Evolutionary conservation across 2,113 vertebrate genomes (phyloP), one percentile per base, ranked within the genome.

Genomic region (Turdus rufiventris): DNA sequence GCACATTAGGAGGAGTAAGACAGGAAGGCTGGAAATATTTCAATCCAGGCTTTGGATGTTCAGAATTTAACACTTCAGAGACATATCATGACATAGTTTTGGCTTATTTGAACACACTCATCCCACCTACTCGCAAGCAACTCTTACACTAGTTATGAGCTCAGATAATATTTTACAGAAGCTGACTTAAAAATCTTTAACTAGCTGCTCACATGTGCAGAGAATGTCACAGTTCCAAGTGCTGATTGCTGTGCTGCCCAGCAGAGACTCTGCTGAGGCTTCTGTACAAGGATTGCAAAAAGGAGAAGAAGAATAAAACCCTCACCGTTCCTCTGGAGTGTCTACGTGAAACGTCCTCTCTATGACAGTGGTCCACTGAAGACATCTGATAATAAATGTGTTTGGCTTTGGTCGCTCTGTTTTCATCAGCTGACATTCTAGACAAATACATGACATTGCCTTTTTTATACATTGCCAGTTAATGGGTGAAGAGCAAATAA

Each of bases 341-440:
- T 99, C 99, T 96, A 99, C 99, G 0, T 99, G 99, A 97, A 99
- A 99, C 14, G 99, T 99, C 92, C 99, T 98, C 97, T 99, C 99
- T 96, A 99, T 99, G 94, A 99, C 99, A 42, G 99, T 99, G 96
- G 99, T 99, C 99, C 99, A 99, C 96, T 99, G 99, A 77, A 99
- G 99, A 98, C 99, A 99, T 98, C 99, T 98, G 93, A 99, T 99
- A 97, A 99, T 99, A 97, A 99, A 99, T 61, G 99, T 99, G 97
- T 99, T 99, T 85, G 99, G 98, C 98, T 99, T 99, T 96, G 99
- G 99, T 98, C 99, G 98, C 97, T 99, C 99, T 91, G 99, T 99
- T 98, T 99, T 99, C 99, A 99, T 99, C 97, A 99, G 97, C 67
- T 99, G 99, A 97, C 99, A 99, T 99, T 99, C 99, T 99, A 96